A percentile compares a stretch with the other conserved stretches of the same genome.
phyloP scores from a whole-genome alignment of 2,797 vertebrate species.

The Anguilla megastoma region DNA sequence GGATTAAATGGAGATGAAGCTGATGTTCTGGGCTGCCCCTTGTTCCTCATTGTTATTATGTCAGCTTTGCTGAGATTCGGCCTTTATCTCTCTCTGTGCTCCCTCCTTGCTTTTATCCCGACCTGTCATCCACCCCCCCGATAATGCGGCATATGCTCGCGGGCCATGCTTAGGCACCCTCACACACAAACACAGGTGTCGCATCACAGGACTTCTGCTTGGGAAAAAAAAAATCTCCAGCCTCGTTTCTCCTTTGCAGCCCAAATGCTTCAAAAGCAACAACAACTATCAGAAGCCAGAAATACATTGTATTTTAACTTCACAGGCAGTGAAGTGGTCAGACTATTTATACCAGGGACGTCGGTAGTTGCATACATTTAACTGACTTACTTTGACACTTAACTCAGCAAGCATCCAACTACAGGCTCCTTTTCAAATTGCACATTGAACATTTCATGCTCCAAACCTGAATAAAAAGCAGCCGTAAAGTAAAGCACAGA shows the following conservation, averaged over 20 bases:
- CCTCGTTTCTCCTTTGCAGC: not conserved
- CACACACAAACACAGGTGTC: not conserved
- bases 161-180: not conserved
- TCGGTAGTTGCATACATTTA: not conserved
- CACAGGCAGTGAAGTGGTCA: not conserved
- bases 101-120: not conserved
- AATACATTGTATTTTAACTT: not conserved
- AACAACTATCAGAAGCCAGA: not conserved
- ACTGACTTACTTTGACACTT: not conserved
- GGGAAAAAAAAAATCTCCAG: not conserved
- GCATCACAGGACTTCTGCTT: not conserved
- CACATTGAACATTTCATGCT: no score
- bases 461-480: not conserved
- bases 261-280: not conserved
- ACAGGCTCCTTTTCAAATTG: not conserved
- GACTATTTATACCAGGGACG: not conserved
- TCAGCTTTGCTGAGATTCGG: not conserved
- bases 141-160: not conserved
- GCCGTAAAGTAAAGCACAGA: not conserved
- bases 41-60: not conserved
- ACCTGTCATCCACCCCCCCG: not conserved
- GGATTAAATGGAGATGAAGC: not conserved
- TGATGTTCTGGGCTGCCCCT: not conserved
- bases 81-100: not conserved
- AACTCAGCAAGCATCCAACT: not conserved